Conservation (phyloP, 2,888 invertebrate genomes). For the Meganola albula region DNA sequence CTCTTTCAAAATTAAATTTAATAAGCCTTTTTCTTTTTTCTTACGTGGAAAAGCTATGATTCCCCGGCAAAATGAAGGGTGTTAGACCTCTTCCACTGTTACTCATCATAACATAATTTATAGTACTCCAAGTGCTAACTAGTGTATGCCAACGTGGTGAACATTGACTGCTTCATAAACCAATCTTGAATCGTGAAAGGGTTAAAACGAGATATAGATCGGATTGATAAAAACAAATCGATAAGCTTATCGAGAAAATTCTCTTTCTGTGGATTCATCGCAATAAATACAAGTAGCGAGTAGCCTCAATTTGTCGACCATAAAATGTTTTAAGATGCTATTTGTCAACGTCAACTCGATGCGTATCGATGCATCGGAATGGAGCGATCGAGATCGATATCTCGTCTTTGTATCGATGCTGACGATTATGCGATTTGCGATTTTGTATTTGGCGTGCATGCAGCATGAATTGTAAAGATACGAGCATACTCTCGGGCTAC, state of each 20-base stretch:
- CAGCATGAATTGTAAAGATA: conserved; percentile 49
- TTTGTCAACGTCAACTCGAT: conserved; percentile 67
- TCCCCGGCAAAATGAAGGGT: too few relatives aligned
- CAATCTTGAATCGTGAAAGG: conserved; percentile 23
- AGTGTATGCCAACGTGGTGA: too few relatives aligned
- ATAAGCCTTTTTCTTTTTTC: too few relatives aligned
- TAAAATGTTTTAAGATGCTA: conserved; percentile 58
- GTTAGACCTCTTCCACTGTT: too few relatives aligned
- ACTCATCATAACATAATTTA: too few relatives aligned
- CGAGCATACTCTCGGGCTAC: too few relatives aligned
- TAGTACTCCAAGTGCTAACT: too few relatives aligned
- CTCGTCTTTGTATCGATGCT: conserved; percentile 57
- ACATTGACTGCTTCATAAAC: conserved; percentile 30
- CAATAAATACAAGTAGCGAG: conserved; percentile 55
- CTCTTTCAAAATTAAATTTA: too few relatives aligned
- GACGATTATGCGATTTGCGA: conserved; percentile 56
- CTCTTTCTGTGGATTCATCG: conserved; percentile 32
- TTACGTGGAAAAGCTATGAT: too few relatives aligned
- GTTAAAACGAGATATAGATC: conserved; percentile 32
- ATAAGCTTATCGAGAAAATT: conserved; percentile 40
- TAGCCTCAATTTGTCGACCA: conserved; percentile 65
- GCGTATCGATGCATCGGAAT: conserved; percentile 60
- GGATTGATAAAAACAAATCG: conserved; percentile 36
- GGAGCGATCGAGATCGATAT: conserved; percentile 63
- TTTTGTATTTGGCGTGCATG: conserved; percentile 35